Base-by-base conservation (phyloP, 1,140 invertebrate genomes). In the Drosophila prosaltans region DNA sequence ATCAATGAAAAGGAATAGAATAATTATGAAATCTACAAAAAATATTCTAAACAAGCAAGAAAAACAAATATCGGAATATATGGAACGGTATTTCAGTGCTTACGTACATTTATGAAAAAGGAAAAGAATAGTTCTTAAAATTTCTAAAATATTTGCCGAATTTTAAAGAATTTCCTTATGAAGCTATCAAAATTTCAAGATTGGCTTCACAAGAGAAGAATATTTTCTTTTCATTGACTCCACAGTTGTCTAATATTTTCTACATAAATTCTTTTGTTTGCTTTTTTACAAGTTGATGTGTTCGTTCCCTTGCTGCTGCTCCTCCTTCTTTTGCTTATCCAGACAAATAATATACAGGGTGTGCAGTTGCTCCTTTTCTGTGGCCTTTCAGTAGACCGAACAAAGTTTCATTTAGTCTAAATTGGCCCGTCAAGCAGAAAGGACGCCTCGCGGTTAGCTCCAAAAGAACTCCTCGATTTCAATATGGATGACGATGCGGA, bases 401-500 rank as follows among this genome's bases (percentile, higher is more conserved):
- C 1, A 5, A 48, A n/a, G 30, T 36, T 58, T 30, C n/a, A 21
- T 58, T 59, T 16, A 59, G 57, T 59, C 36, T 24, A 24, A 59
- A 21, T 59, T 59, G 16, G 32, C 32, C 32, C 32, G 36, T 59
- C 32, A 59, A 24, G 36, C 57, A 39, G 21, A 16, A 21, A 36
- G 57, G 57, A 59, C 57, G 57, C 21, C 2, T 40, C 1, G 9
- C 36, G 16, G 7, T 10, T 51, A 2, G 21, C 9, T 24, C 3
- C 32, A 39, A 54, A 32, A 9, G 60, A 45, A 41, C 7, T 51
- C 24, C n/a, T 8, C 21, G 11, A 36, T 40, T 54, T 28, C 24
- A 72, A 55, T 59, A 89, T 89, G 84, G 80, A 89, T 48, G 82
- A 88, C 41, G 71, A 88, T 78, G 66, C 73, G 51, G 69, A 91